phyloP scores from a whole-genome alignment of 2,113 vertebrate species.

The Hystrix brachyura region DNA sequence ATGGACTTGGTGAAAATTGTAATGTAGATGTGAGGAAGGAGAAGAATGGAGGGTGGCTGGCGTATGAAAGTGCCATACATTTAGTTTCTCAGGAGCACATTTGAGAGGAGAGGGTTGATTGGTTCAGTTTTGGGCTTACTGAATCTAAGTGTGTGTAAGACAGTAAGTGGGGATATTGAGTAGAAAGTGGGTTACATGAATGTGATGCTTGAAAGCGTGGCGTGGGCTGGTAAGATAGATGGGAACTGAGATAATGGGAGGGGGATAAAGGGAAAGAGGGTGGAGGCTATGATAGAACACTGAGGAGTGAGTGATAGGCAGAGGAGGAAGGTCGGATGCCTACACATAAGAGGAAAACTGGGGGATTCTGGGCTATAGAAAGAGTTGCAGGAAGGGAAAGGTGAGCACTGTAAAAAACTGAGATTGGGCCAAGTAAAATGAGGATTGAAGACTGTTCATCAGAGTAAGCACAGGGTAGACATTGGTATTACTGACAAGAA shows the following conservation, averaged over 20 bases:
- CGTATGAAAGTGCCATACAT: neutral
- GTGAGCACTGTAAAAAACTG: neutral
- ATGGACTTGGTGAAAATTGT: neutral
- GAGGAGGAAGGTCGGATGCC: neutral
- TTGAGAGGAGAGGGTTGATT: neutral
- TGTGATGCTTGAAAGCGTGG: neutral
- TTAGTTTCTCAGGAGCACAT: neutral
- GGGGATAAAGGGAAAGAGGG: neutral
- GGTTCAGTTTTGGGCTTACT: neutral
- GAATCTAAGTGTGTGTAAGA: neutral
- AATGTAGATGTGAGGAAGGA: neutral
- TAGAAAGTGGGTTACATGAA: neutral
- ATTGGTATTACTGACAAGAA: neutral
- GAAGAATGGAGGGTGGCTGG: neutral
- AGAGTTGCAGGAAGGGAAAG: neutral
- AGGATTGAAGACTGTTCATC: neutral
- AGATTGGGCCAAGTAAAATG: neutral
- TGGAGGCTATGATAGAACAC: neutral
- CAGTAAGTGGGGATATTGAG: neutral
- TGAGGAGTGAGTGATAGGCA: neutral
- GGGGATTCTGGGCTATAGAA: neutral
- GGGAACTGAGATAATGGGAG: neutral
- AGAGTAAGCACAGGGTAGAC: neutral
- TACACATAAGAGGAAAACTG: neutral
- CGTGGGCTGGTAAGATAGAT: neutral